A percentile compares a stretch with the other conserved stretches of the same genome.
Evolutionary conservation across 2,797 vertebrate genomes (phyloP).

Genomic region (Sitta carolinensis): DNA sequence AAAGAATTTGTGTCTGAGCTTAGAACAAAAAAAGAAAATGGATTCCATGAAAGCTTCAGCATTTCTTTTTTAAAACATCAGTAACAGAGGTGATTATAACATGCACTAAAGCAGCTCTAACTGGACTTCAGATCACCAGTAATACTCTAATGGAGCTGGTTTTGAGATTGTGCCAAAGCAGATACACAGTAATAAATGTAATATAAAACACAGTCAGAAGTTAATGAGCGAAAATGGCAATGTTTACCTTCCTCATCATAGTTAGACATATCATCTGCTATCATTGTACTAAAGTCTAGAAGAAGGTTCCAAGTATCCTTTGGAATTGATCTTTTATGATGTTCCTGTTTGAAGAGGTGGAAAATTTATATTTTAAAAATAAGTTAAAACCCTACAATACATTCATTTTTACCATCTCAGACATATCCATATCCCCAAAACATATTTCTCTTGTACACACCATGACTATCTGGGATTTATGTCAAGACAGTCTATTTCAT

Average conservation of each 20-base stretch:
- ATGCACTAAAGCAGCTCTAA: neutral
- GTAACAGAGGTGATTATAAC: neutral
- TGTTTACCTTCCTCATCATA: conserved; percentile 95
- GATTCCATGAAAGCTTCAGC: neutral
- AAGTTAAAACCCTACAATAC: neutral
- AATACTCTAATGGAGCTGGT: neutral
- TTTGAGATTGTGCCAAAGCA: neutral
- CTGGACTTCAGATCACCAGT: neutral
- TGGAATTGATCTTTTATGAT: conserved; percentile 98
- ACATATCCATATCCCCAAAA: conserved; percentile 38
- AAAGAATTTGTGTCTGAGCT: neutral
- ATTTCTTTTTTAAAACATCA: neutral
- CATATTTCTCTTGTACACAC: neutral
- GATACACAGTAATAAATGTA: neutral
- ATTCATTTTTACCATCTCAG: neutral
- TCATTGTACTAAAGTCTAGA: conserved; percentile 99
- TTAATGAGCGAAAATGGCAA: neutral
- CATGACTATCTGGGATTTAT: neutral
- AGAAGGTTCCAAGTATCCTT: conserved; percentile 99
- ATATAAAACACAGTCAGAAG: neutral
- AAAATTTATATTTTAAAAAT: neutral
- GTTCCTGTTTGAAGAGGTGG: conserved; percentile 81
- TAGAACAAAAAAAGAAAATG: neutral
- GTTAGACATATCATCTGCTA: conserved; percentile 99
- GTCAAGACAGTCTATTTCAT: neutral